Base-by-base conservation (phyloP, 2,797 vertebrate species). In the Silurus lanzhouensis region DNA sequence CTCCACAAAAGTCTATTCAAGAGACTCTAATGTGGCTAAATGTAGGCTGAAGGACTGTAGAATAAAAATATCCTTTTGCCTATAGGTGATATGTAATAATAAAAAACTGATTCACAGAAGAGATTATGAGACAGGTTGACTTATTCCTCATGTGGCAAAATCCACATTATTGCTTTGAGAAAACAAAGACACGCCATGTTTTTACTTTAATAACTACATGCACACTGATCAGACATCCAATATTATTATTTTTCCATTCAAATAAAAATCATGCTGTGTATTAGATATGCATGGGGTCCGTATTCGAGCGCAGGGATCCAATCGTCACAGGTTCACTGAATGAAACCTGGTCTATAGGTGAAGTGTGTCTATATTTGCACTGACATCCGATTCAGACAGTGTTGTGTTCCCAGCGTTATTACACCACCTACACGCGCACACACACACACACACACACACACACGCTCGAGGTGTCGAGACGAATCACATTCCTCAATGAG, bases 181-280 rank as follows among this genome's bases (percentile, higher is more conserved):
- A 60, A 86, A 68, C 68, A 81, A 85, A 81, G 70, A 25, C 80
- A 15, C 5, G 14, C 27, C 46, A 46, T 63, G 13, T 74, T 52
- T 52, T 52, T 46, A 66, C 68, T 75, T 38, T 70, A 25, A 79
- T 6, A 71, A 80, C 27, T 68, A 58, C 44, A 48, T 61, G 5
- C 27, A 77, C n/a, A 48, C 61, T 58, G 20, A 48, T 76, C 63
- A 67, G 48, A 27, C 67, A 14, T 71, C 25, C 61, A 38, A 61
- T 44, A 5, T 2, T n/a, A 2, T 25, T 9, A 13, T 64, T 64
- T 20, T 61, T 0, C 2, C n/a, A 5, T 27, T 66, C 1, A 44
- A 71, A 38, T 71, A 10, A 71, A 5, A 6, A 72, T 2, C 20
- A 12, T 38, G 20, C 13, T 63, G 20, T 61, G 6, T 60, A 20